Evolutionary conservation across 2,797 vertebrate genomes (phyloP).

Genomic region (Rachycentron canadum): DNA sequence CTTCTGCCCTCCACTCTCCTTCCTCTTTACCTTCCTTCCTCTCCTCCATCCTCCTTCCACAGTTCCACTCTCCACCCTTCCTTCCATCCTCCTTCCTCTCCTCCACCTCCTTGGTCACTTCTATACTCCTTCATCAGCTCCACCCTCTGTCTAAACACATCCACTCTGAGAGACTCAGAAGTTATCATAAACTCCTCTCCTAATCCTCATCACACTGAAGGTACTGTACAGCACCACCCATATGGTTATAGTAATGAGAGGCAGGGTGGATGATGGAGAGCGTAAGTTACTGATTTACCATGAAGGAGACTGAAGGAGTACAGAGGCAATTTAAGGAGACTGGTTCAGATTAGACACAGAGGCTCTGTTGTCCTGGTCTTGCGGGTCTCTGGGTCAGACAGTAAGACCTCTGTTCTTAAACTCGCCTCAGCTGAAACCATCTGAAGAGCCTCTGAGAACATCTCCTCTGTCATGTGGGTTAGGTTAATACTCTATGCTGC

Average conservation of each 20-base stretch:
- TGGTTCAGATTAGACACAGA: neutral
- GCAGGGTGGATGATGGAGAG: slow-evolving; percentile 5
- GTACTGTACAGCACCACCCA: slow-evolving; percentile 21
- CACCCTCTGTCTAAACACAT: neutral
- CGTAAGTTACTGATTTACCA: slow-evolving; percentile 33
- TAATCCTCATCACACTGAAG: slow-evolving; percentile 28
- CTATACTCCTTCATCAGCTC: no score
- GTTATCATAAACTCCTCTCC: neutral
- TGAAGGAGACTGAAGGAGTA: neutral
- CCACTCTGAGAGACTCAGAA: neutral
- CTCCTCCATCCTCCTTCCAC: no score
- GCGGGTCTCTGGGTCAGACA: slow-evolving; percentile 12
- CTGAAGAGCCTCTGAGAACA: no score
- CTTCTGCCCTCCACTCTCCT: no score
- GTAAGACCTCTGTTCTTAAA: neutral
- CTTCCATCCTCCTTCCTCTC: no score
- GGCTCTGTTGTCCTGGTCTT: neutral
- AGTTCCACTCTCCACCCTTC: no score
- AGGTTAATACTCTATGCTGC: no score
- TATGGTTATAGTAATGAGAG: slow-evolving; percentile 39
- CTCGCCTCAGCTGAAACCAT: neutral
- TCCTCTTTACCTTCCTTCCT: no score
- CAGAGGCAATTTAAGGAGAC: slow-evolving; percentile 11
- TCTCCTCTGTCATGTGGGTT: no score
- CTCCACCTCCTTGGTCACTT: no score